Evolutionary conservation across 2,888 invertebrate genomes (phyloP).

Genomic region (Machimus rusticus): DNA sequence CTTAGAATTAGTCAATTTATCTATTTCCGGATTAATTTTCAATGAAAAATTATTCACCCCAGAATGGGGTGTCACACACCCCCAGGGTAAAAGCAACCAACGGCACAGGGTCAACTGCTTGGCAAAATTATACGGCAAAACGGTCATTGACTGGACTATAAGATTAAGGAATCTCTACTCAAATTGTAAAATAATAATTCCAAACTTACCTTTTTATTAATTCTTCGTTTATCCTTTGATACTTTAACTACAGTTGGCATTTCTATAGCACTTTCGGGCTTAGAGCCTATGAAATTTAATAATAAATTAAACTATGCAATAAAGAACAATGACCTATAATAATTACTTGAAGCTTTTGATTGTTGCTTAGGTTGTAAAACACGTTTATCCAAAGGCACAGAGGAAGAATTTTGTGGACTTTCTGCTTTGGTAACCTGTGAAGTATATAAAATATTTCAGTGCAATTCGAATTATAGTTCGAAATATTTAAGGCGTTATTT

Average conservation of each 20-base stretch:
- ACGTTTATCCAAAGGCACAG: slow-evolving; percentile 69
- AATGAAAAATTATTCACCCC: too few species aligned
- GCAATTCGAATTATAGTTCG: not conserved
- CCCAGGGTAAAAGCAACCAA: too few species aligned
- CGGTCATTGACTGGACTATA: too few species aligned
- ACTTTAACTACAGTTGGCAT: slow-evolving; percentile 64
- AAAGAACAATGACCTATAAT: slow-evolving; percentile 39
- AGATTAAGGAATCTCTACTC: not conserved
- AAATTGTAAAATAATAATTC: not conserved
- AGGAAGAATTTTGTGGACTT: slow-evolving; percentile 57
- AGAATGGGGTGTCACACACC: too few species aligned
- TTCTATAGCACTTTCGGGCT: slow-evolving; percentile 47
- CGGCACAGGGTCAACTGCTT: too few species aligned
- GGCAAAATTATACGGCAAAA: too few species aligned
- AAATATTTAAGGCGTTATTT: not conserved
- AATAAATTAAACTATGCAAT: not conserved
- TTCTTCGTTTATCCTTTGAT: slow-evolving; percentile 64
- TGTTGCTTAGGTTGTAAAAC: slow-evolving; percentile 74
- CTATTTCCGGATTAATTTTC: too few species aligned
- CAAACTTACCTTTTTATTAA: slow-evolving; percentile 67
- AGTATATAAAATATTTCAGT: not conserved
- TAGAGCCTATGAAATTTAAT: slow-evolving; percentile 52
- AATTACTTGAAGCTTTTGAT: slow-evolving; percentile 62
- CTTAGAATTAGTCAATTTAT: too few species aligned
- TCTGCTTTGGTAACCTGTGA: slow-evolving; percentile 61